Evolutionary conservation across 1,140 invertebrate genomes (phyloP).

Genomic region (Drosophila parvula): DNA sequence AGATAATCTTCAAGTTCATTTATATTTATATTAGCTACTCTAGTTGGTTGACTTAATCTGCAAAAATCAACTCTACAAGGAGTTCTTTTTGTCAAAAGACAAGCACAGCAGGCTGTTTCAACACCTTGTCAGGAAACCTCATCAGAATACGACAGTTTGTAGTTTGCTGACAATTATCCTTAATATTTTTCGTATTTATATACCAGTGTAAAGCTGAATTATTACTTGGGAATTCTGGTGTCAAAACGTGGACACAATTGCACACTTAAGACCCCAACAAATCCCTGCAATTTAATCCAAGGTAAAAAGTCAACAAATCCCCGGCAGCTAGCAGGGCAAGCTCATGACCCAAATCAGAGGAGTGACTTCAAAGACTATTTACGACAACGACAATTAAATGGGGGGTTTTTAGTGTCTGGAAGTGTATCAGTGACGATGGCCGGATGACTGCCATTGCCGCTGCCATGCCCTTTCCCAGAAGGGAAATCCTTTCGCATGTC

Average conservation of each 20-base stretch:
- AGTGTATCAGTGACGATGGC: conserved; percentile 32
- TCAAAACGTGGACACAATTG: too few relatives aligned
- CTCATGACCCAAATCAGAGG: conserved; percentile 43
- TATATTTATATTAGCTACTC: too few relatives aligned
- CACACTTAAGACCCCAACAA: background rate
- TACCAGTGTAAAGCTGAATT: background rate
- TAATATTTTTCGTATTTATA: too few relatives aligned
- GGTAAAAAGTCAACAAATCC: background rate
- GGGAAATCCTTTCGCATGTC: conserved; percentile 73
- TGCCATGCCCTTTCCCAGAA: conserved; percentile 55
- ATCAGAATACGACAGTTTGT: too few relatives aligned
- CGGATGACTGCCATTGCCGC: conserved; percentile 29
- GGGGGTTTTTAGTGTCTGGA: conserved; percentile 35
- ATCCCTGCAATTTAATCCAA: conserved; percentile 6
- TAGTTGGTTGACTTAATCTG: too few relatives aligned
- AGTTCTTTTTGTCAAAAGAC: too few relatives aligned
- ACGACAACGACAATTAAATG: conserved; percentile 50
- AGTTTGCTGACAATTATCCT: too few relatives aligned
- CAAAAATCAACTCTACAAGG: too few relatives aligned
- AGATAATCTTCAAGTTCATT: too few relatives aligned
- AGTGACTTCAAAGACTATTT: conserved; percentile 43
- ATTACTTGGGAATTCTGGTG: background rate
- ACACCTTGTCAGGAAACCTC: too few relatives aligned
- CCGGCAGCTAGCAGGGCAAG: conserved; percentile 14
- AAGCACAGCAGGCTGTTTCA: too few relatives aligned